Base-by-base conservation (phyloP, 1,140 invertebrate species). In the Scaptodrosophila lebanonensis region DNA sequence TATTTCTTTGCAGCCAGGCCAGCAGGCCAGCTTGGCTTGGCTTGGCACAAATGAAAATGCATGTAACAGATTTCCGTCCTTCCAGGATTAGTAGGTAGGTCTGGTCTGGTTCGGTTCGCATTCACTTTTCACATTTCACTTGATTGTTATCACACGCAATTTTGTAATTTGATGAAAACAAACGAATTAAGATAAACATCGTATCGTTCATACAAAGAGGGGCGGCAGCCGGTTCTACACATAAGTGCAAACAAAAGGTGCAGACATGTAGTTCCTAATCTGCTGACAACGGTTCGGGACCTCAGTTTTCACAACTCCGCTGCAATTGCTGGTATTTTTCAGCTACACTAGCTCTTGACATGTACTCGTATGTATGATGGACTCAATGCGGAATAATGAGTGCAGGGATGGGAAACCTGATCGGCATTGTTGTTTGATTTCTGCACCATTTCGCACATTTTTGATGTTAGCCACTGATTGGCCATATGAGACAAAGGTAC, bases 161-260 rank as follows among this genome's bases (percentile, higher is more conserved):
- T 83, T 83, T 83, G 77, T 83, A 83, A 83, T 83, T 79, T 83
- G 77, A 83, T 83, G 77, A 83, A 83, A 77, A 83, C 77, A 83
- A 83, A 83, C 72, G 77, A 83, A 77, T 83, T 83, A 83, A 77
- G 72, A 83, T 83, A 83, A 65, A 60, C 63, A 83, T 79, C 75
- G 50, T 52, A 29, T 42, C 13, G n/a, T n/a, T n/a, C n/a, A n/a
- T n/a, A n/a, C n/a, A n/a, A n/a, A n/a, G n/a, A n/a, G n/a, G n/a
- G n/a, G n/a, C n/a, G n/a, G n/a, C n/a, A n/a, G n/a, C n/a, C n/a
- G n/a, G n/a, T n/a, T n/a, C n/a, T n/a, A n/a, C n/a, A n/a, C n/a
- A n/a, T n/a, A n/a, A n/a, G n/a, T n/a, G n/a, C n/a, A n/a, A n/a
- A n/a, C n/a, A n/a, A n/a, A n/a, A n/a, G n/a, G n/a, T n/a, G n/a